Conservation (phyloP, 2,113 vertebrate species). For the Zosterops borbonicus region DNA sequence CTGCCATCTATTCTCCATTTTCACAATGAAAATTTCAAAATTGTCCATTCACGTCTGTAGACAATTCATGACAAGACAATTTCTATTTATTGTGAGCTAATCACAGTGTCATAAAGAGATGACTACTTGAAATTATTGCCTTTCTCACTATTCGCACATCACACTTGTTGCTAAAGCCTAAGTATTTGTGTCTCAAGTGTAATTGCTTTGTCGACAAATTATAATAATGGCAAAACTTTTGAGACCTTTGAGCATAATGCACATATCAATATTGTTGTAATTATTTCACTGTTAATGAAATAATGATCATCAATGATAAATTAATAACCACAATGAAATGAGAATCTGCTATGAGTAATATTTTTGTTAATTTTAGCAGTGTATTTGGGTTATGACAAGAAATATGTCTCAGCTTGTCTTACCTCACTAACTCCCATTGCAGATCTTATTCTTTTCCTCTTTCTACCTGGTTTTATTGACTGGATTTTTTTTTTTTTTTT, state of each 20-base stretch:
- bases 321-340: not conserved
- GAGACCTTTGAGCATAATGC: not conserved
- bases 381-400: not conserved
- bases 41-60: not conserved
- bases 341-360: not conserved
- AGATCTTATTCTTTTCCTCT: not conserved
- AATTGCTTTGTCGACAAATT: not conserved
- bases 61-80: not conserved
- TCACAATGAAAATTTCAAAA: not conserved
- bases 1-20: not conserved
- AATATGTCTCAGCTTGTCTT: not conserved
- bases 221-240: not conserved
- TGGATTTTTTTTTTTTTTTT: not conserved
- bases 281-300: not conserved
- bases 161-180: not conserved
- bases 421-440: fast-evolving
- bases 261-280: not conserved
- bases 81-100: not conserved
- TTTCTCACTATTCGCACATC: not conserved
- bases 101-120: not conserved
- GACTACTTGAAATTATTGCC: not conserved
- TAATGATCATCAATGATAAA: not conserved
- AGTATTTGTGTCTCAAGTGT: not conserved
- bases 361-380: not conserved
- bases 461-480: not conserved